These are phyloP conservation scores for Danionella cerebrum DNA, from an alignment of 2,113 vertebrate genomes.

Conservation along the genomic window DNA sequence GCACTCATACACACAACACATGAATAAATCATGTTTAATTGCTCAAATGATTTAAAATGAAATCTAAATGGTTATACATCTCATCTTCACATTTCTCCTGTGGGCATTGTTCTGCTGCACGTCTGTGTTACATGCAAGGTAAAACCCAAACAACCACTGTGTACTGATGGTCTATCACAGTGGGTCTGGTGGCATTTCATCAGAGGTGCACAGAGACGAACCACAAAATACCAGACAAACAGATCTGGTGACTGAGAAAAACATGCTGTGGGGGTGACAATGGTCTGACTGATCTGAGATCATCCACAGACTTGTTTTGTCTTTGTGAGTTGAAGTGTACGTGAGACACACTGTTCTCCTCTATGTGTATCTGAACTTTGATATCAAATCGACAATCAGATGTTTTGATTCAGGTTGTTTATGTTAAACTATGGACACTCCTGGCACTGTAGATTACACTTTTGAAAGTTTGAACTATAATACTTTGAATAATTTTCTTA, in stretches of 20 bases:
- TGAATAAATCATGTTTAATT: not conserved
- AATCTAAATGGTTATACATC: constrained; percentile 1
- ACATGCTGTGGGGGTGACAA: not conserved
- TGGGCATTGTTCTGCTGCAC: not conserved
- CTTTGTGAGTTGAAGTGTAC: constrained; percentile 9
- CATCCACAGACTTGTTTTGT: constrained; percentile 18
- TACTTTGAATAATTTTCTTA: too few relatives aligned
- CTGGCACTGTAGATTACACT: too few relatives aligned
- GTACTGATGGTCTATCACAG: constrained; percentile 23
- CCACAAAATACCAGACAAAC: constrained; percentile 12
- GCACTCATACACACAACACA: not conserved
- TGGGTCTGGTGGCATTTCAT: not conserved
- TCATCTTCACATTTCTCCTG: not conserved
- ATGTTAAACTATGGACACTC: not conserved
- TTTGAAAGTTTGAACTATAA: too few relatives aligned
- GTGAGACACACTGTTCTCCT: not conserved
- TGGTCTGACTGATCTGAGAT: constrained; percentile 2
- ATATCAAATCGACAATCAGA: not conserved
- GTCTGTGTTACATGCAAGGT: not conserved
- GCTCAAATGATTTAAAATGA: not conserved
- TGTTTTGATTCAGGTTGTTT: not conserved
- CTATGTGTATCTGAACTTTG: not conserved
- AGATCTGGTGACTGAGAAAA: constrained; percentile 12
- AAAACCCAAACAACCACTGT: constrained; percentile 42
- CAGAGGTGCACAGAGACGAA: not conserved